phyloP scores from a whole-genome alignment of 2,888 invertebrate genomes.

The Polyommatus iphigenia region DNA sequence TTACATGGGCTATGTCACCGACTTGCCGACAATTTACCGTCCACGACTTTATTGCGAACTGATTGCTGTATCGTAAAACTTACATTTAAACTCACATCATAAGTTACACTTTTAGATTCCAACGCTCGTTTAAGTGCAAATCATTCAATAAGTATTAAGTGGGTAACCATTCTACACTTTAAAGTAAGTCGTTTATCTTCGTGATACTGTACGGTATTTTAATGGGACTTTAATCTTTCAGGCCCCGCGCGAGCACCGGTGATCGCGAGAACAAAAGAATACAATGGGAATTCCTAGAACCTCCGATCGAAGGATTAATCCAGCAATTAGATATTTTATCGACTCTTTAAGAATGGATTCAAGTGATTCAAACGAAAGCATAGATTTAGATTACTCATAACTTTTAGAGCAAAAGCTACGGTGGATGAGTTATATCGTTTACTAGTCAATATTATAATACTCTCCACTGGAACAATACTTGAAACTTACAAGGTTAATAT shows the following conservation, averaged over 20 bases:
- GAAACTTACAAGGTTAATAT: not conserved
- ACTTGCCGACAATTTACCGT: slow-evolving; percentile 47
- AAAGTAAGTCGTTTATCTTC: not conserved
- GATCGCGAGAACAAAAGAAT: too few relatives aligned
- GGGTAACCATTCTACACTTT: not conserved
- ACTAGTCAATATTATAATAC: not conserved
- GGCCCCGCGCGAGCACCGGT: too few relatives aligned
- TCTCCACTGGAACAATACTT: not conserved
- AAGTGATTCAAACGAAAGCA: not conserved
- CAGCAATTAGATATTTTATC: not conserved
- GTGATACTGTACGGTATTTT: not conserved
- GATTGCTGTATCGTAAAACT: slow-evolving; percentile 2
- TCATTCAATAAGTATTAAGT: not conserved
- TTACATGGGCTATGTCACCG: slow-evolving; percentile 48
- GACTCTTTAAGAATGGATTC: not conserved
- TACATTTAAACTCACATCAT: slow-evolving; percentile 5
- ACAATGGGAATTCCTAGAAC: too few relatives aligned
- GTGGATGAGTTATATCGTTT: not conserved
- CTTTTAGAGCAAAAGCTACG: not conserved
- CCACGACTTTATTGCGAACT: slow-evolving; percentile 47
- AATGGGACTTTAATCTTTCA: not conserved
- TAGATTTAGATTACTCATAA: not conserved
- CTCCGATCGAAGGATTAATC: too few relatives aligned
- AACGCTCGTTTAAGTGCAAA: not conserved
- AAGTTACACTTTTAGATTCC: slow-evolving; percentile 8